Evolutionary conservation across 2,888 invertebrate genomes (phyloP).

Genomic region (Brenthis daphne): DNA sequence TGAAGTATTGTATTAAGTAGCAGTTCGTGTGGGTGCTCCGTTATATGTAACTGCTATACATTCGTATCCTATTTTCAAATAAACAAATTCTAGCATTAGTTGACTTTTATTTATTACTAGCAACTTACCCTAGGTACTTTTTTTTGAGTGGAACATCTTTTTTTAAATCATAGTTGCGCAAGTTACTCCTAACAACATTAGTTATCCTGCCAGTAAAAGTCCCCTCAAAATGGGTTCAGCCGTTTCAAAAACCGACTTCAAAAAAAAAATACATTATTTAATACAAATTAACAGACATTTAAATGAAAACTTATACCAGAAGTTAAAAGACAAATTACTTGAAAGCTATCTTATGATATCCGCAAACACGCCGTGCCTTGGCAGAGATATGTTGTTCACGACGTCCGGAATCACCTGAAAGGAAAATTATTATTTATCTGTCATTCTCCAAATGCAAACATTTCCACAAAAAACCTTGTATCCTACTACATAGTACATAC

Average conservation of each 20-base stretch:
- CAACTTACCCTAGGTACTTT: no score
- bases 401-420: constrained; percentile 62
- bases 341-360: constrained; percentile 49
- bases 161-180: no score
- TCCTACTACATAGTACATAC: no score
- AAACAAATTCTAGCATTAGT: constrained; percentile 63
- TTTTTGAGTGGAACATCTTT: no score
- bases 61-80: constrained; percentile 77
- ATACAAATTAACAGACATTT: constrained; percentile 9
- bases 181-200: no score
- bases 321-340: neutral
- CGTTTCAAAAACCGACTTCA: no score
- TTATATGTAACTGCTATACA: constrained; percentile 70
- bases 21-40: constrained; percentile 75
- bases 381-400: constrained; percentile 61
- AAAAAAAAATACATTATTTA: neutral
- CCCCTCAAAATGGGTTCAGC: no score
- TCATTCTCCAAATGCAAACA: no score
- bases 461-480: no score
- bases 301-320: constrained; percentile 9
- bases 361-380: constrained; percentile 57
- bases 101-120: constrained; percentile 1
- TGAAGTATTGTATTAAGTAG: constrained; percentile 22
- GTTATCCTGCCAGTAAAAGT: no score
- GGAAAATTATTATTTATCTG: constrained; percentile 1